Conservation (phyloP, 2,888 invertebrate species). For the Molanna angustata region DNA sequence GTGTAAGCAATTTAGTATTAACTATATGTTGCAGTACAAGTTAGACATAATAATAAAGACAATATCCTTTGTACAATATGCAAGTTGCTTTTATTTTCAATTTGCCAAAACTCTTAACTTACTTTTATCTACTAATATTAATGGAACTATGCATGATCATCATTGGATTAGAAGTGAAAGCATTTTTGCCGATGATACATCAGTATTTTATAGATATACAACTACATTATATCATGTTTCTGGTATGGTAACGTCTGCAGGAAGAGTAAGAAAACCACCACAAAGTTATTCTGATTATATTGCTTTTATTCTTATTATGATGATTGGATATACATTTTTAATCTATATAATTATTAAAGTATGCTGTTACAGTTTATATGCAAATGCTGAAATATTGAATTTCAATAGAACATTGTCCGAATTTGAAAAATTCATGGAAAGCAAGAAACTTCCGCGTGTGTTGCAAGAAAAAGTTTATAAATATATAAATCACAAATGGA, state of each 20-base stretch:
- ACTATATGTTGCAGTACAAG: slow-evolving; percentile 6
- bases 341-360: slow-evolving; percentile 9
- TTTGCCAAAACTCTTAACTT: slow-evolving; percentile 4
- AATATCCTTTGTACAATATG: slow-evolving; percentile 14
- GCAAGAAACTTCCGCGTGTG: slow-evolving; percentile 38
- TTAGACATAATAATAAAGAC: slow-evolving; percentile 8
- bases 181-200: neutral
- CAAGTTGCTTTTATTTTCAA: slow-evolving; percentile 11
- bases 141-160: too few relatives aligned
- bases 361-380: slow-evolving; percentile 2
- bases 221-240: slow-evolving; percentile 17
- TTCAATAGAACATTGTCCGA: slow-evolving; percentile 40
- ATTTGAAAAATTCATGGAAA: slow-evolving; percentile 40
- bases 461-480: slow-evolving; percentile 40
- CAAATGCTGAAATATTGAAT: slow-evolving; percentile 7
- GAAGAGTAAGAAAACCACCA: neutral
- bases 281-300: neutral
- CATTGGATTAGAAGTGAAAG: slow-evolving; percentile 14
- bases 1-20: slow-evolving; percentile 9
- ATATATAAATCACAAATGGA: slow-evolving; percentile 43
- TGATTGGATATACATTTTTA: slow-evolving; percentile 11
- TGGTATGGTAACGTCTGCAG: slow-evolving; percentile 18
- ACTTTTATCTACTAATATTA: too few relatives aligned
- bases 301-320: slow-evolving; percentile 8
- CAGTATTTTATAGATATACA: slow-evolving; percentile 6